Evolutionary conservation across 2,888 invertebrate species (phyloP).

Genomic region (Mycalesis mineus): DNA sequence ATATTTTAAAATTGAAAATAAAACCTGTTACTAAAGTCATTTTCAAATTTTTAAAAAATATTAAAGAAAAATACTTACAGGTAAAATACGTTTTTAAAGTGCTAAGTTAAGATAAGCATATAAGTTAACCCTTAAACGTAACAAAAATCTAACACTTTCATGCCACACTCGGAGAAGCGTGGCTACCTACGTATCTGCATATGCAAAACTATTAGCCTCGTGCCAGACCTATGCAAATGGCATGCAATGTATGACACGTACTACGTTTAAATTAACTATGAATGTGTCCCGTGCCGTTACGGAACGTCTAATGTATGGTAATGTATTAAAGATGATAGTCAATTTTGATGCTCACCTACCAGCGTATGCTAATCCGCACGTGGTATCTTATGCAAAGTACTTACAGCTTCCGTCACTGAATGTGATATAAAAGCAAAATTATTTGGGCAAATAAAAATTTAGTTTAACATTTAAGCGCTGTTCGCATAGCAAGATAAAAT

Average conservation of each 20-base stretch:
- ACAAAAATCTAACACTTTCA: too few relatives aligned
- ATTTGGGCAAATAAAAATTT: not conserved
- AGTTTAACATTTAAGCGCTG: not conserved
- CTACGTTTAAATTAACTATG: constrained; percentile 53
- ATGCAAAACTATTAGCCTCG: constrained; percentile 74
- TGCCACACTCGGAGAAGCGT: constrained; percentile 50
- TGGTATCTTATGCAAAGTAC: constrained; percentile 71
- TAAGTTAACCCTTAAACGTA: too few relatives aligned
- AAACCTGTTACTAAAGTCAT: too few relatives aligned
- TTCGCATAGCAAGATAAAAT: not conserved
- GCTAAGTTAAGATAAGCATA: too few relatives aligned
- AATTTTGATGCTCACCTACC: constrained; percentile 47
- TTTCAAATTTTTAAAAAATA: too few relatives aligned
- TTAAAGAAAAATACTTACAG: too few relatives aligned
- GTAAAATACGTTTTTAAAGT: too few relatives aligned
- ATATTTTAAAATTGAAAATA: too few relatives aligned
- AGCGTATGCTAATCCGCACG: constrained; percentile 70
- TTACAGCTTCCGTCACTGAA: constrained; percentile 1
- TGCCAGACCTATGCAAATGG: constrained; percentile 74
- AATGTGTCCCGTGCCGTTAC: constrained; percentile 52
- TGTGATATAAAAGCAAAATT: not conserved
- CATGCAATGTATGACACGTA: constrained; percentile 54
- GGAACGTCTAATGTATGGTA: constrained; percentile 53
- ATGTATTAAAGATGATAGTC: constrained; percentile 56
- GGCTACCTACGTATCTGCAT: constrained; percentile 71